Base-by-base conservation (phyloP, 2,113 vertebrate genomes). In the Vidua macroura region DNA sequence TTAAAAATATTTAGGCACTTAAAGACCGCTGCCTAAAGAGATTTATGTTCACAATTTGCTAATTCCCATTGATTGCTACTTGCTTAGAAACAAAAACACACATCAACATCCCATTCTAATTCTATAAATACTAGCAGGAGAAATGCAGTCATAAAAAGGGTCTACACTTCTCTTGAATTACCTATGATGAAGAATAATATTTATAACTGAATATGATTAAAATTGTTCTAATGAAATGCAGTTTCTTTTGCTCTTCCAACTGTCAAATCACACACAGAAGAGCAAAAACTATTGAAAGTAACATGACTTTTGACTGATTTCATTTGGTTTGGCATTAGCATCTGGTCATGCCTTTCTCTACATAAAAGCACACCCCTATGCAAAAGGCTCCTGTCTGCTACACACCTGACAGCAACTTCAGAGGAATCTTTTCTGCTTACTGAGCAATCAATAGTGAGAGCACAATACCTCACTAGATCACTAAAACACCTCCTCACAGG, bases 361-460 rank as follows among this genome's bases (percentile, higher is more conserved):
- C 18, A 16, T 15, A 62, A 23, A 80, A 86, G 39, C 43, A 55
- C 6, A 66, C 4, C 33, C 17, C 35, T 25, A 15, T 9, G 16
- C 39, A 66, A 64, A 86, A 86, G 31, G 19, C 49, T 79, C 15
- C 1, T 49, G 15, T 76, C 49, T 69, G 31, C 23, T 35, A 4
- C 2, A 0, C 15, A 35, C 44, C 66, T 52, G 60, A 58, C 67
- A 88, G 52, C 15, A 88, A 77, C 48, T 80, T 55, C 55, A 67
- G 10, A n/a, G 43, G 49, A 55, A 75, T 68, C 74, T 92, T n/a
- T 83, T 81, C 69, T 92, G 90, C 68, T 63, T 78, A 52, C 68
- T 37, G 44, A 92, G 90, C 83, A 83, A 88, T 64, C 48, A 59
- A 20, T 0, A 49, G 66, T 15, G 44, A 74, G 11, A 72, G 35